Base-by-base conservation (phyloP, 2,888 invertebrate genomes). In the Teinopalpus imperialis region DNA sequence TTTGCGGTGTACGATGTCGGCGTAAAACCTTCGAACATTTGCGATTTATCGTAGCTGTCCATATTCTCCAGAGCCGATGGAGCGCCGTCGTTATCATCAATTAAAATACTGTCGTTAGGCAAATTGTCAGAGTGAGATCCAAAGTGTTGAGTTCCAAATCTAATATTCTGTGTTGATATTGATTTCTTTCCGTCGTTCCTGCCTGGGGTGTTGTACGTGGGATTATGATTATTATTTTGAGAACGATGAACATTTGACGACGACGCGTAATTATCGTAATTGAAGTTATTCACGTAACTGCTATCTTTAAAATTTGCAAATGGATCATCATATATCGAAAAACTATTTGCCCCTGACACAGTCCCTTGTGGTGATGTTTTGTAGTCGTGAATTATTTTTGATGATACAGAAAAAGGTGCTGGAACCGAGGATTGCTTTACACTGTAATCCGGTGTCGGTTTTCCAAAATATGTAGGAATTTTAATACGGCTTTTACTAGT, bases 131-230 rank as follows among this genome's bases (percentile, higher is more conserved):
- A 69, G 3, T 72, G 72, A 7, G 78, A 78, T 45, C 78, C 68
- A 48, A 77, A 79, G 37, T 81, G 81, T 54, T 78, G 70, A 12
- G 78, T 77, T 6, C 82, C 83, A 57, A 88, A 86, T 43, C 69
- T 81, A 27, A 89, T 76, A 48, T 83, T 87, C 59, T 88, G 88
- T 0, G 79, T 80, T 1, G 88, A 88, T 51, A 85, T 64, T 0
- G 89, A 85, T 53, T 87, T 88, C 48, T 82, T 83, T 57, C 72
- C 77, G 3, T 70, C 71, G 50, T 67, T 82, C 49, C 70, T 71
- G 6, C 53, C 56, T 29, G 66, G 65, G 42, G 51, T 58, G 23
- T 59, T 51, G 51, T 60, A 54, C 10, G 54, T 52, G 1, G 63
- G 51, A 26, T 66, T 66, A 23, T 72, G 63, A 18, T 66, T 67